Base-by-base conservation (phyloP, 2,797 vertebrate species). In the Pseudomugil tenellus region DNA sequence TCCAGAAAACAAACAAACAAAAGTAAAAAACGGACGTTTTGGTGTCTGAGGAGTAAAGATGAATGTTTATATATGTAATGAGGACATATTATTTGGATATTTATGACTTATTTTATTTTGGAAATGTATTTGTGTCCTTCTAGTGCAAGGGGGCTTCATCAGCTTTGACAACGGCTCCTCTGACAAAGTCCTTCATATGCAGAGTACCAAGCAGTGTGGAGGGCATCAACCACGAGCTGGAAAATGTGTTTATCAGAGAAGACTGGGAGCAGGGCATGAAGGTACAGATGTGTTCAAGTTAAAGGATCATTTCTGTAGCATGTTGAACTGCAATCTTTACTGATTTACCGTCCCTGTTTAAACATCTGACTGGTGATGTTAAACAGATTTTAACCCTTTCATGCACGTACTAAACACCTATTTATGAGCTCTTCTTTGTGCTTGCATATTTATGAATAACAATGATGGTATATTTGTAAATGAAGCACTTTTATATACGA, bases 231-330 rank as follows among this genome's bases (percentile, higher is more conserved):
- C 96, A 95, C 0, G 97, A 99, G 91, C 91, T 99, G 76, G 97
- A 99, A 83, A 98, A 95, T 82, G 97, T 97, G 53, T 99, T 99
- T 84, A 96, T 99, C 92, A 95, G 94, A 85, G 95, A 98, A 68
- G 94, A 90, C 79, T 95, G 93, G 92, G 95, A 95, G 77, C 89
- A 96, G 86, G 84, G 95, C 84, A 81, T 96, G 95, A 83, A 91
- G 95, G 79, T 98, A 94, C 89, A 93, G 92, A 92, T 31, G 26
- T 39, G 28, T 35, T 11, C 11, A 46, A 37, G 57, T 56, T 54
- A n/a, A 8, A 43, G 32, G 7, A 29, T 29, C 3, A 29, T 29
- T 29, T 29, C 3, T 29, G 29, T 3, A 29, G 29, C 29, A 29
- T 29, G 29, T 29, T 29, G 6, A 29, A 6, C 29, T 29, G 29